These are phyloP conservation scores for Crocidura indochinensis DNA, from an alignment of 2,797 vertebrate species.

Conservation along the genomic window DNA sequence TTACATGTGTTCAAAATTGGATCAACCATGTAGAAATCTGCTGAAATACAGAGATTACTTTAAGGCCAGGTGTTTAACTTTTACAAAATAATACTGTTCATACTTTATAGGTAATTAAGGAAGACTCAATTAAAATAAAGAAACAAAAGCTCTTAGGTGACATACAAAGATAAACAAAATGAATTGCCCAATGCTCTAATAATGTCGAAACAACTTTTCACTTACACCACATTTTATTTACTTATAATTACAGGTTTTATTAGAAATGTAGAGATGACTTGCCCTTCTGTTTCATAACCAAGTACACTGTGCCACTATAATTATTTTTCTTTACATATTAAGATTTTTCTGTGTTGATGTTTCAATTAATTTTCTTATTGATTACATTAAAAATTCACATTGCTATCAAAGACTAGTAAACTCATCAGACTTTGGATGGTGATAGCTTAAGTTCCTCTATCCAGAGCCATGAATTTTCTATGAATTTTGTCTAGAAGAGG, in stretches of 20 bases:
- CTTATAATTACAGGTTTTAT: slow-evolving; percentile 74
- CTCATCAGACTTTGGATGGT: slow-evolving; percentile 59
- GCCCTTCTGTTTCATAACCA: slow-evolving; percentile 75
- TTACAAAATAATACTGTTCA: slow-evolving; percentile 64
- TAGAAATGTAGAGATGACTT: slow-evolving; percentile 73
- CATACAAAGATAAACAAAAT: slow-evolving; percentile 71
- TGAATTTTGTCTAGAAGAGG: slow-evolving; percentile 59
- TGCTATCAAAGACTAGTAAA: slow-evolving; percentile 66
- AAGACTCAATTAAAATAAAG: slow-evolving; percentile 54
- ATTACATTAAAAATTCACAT: slow-evolving; percentile 48
- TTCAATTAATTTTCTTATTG: slow-evolving; percentile 63
- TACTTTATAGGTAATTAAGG: slow-evolving; percentile 53
- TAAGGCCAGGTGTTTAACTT: slow-evolving; percentile 53
- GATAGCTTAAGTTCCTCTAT: slow-evolving; percentile 40
- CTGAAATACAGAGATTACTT: slow-evolving; percentile 58
- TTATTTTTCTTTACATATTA: slow-evolving; percentile 78
- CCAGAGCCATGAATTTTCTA: slow-evolving; percentile 6
- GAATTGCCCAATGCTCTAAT: slow-evolving; percentile 73
- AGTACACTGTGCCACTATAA: slow-evolving; percentile 72
- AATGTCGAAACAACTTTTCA: slow-evolving; percentile 79
- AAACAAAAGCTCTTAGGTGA: slow-evolving; percentile 67
- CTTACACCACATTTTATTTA: slow-evolving; percentile 80
- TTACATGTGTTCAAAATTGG: slow-evolving; percentile 53
- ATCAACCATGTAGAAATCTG: slow-evolving; percentile 31
- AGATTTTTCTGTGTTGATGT: slow-evolving; percentile 70